Percentiles rank a stretch among this genome's conserved stretches.
Conservation (phyloP, 2,113 vertebrate genomes). For the Ailuropoda melanoleuca region DNA sequence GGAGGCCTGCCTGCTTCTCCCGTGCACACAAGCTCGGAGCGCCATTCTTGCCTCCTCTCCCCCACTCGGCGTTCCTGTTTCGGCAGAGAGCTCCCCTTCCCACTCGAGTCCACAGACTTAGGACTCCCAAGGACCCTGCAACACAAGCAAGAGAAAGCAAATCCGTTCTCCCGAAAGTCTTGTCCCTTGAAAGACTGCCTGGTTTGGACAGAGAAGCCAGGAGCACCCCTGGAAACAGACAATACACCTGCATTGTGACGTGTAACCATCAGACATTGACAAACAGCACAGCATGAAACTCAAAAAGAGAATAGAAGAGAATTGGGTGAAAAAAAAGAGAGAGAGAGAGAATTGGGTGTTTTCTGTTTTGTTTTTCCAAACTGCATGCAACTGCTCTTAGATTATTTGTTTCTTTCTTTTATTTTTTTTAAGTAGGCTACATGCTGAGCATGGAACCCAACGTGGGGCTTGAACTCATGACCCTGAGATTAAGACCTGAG, state of each 20-base stretch:
- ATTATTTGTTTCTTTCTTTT: background rate
- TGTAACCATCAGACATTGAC: too few relatives aligned
- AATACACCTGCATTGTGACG: background rate
- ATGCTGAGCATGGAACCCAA: background rate
- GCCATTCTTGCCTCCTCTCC: background rate
- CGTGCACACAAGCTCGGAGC: background rate
- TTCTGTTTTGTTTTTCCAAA: background rate
- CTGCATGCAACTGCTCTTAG: background rate
- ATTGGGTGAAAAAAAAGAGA: too few relatives aligned
- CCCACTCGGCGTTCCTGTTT: background rate
- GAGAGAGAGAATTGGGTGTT: too few relatives aligned
- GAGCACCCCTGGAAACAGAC: background rate
- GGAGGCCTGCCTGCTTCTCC: background rate
- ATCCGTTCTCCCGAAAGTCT: background rate
- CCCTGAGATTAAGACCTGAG: background rate
- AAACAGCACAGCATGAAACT: background rate
- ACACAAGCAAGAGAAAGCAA: background rate
- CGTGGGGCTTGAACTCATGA: background rate
- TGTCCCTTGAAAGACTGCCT: background rate
- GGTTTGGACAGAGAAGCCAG: background rate
- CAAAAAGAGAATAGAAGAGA: background rate
- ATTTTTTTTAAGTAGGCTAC: background rate
- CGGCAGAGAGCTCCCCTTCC: background rate
- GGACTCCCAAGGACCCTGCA: background rate
- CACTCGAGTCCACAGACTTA: background rate